phyloP scores from a whole-genome alignment of 2,113 vertebrate species.

The Delphinus delphis region DNA sequence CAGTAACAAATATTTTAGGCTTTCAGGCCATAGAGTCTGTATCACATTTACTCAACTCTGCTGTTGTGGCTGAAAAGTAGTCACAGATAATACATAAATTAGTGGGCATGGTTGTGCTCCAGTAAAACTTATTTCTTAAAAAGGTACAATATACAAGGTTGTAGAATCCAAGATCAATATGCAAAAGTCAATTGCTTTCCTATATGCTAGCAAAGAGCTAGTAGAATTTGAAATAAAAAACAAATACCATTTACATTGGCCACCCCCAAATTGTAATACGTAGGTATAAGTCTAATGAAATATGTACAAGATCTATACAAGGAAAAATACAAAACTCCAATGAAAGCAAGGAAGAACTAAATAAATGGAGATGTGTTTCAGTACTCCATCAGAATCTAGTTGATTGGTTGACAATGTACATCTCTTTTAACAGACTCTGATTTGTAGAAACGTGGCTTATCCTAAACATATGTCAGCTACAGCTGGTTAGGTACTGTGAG shows the following conservation, averaged over 20 bases:
- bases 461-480: constrained; percentile 18
- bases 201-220: neutral
- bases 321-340: neutral
- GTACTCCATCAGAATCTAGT: neutral
- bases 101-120: neutral
- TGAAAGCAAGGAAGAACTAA: neutral
- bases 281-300: neutral
- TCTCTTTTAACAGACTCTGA: neutral
- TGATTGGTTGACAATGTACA: neutral
- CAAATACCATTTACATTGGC: neutral
- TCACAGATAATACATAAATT: neutral
- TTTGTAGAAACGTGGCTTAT: neutral
- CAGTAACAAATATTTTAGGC: neutral
- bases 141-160: neutral
- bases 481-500: constrained; percentile 50
- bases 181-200: neutral
- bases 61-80: neutral
- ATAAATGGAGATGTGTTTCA: neutral
- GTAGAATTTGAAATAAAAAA: constrained; percentile 7
- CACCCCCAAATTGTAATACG: neutral
- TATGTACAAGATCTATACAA: neutral
- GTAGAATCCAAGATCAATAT: neutral
- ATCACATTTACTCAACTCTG: neutral
- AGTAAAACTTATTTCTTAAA: neutral
- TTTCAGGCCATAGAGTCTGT: neutral